Evolutionary conservation across 92 coral and sea anemone genomes (phyloP).

Genomic region (Actinernus sp.): DNA sequence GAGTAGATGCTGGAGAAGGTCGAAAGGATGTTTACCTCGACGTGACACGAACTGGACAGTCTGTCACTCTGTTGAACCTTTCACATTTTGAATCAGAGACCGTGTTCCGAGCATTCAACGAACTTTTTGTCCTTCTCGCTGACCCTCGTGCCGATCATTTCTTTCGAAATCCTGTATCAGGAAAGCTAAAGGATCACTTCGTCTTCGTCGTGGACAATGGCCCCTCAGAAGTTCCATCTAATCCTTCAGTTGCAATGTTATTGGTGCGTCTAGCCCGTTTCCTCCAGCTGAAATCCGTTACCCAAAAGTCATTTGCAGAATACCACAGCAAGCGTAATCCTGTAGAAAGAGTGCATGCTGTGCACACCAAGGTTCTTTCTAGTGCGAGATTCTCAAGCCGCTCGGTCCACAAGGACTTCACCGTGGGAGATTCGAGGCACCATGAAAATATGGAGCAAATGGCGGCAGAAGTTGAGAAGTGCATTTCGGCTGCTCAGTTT

Average conservation of each 20-base stretch:
- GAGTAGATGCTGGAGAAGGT: not conserved
- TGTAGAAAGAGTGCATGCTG: not conserved
- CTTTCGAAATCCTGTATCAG: conserved; percentile 71
- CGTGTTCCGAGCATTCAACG: conserved; percentile 49
- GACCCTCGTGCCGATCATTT: conserved; percentile 48
- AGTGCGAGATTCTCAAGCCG: conserved; percentile 52
- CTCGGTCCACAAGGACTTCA: conserved; percentile 23
- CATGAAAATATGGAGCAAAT: conserved; percentile 55
- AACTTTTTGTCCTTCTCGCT: conserved; percentile 45
- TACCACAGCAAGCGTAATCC: no score
- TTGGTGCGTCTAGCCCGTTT: conserved; percentile 23
- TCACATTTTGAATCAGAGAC: conserved; percentile 64
- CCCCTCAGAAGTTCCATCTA: conserved; percentile 56
- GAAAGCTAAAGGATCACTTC: conserved; percentile 63
- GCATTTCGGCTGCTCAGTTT: conserved; percentile 9
- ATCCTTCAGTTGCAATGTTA: conserved; percentile 33
- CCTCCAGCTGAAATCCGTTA: conserved; percentile 22
- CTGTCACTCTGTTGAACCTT: conserved; percentile 49
- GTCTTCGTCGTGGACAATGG: conserved; percentile 79
- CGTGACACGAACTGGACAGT: conserved; percentile 57
- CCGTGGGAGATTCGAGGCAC: conserved; percentile 39
- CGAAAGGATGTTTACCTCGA: not conserved
- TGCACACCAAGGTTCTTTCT: not conserved
- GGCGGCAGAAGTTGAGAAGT: conserved; percentile 31
- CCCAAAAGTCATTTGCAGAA: conserved; percentile 55